Conservation (phyloP, 2,888 invertebrate species). For the Dicyrtomina minuta region DNA sequence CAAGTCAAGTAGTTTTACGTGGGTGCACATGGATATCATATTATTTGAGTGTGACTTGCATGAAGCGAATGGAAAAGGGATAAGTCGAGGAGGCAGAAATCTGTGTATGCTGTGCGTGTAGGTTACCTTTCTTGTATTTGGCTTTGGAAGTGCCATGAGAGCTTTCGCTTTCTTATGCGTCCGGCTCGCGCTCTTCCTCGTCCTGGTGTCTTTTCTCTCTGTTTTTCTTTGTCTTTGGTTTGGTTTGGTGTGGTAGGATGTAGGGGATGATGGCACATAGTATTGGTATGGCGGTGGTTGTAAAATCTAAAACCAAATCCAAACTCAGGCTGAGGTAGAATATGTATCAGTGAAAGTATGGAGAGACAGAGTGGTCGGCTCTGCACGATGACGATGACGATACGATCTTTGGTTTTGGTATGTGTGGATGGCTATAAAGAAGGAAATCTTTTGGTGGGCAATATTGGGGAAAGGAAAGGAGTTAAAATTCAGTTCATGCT, state of each 20-base stretch:
- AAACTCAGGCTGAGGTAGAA: not conserved
- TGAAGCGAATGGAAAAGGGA: not conserved
- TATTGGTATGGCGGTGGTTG: not conserved
- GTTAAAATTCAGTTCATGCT: conserved; percentile 45
- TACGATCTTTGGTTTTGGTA: not conserved
- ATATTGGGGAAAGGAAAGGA: conserved; percentile 22
- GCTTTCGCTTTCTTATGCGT: not conserved
- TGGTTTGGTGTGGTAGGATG: too few species aligned
- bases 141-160: too few species aligned
- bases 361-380: conserved; percentile 10
- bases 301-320: not conserved
- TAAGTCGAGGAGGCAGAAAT: not conserved
- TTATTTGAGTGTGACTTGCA: conserved; percentile 19
- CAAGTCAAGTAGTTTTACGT: conserved; percentile 16
- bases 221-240: too few species aligned
- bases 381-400: too few species aligned
- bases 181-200: not conserved
- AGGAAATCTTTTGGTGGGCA: conserved; percentile 24
- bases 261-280: too few species aligned
- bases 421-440: not conserved
- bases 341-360: not conserved
- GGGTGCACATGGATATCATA: conserved; percentile 29
- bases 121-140: conserved; percentile 13
- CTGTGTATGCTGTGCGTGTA: not conserved
- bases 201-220: not conserved